Evolutionary conservation across 92 coral and sea anemone species (phyloP), one percentile per base, ranked within the genome.

Genomic region (Umimayanthus kanabou): DNA sequence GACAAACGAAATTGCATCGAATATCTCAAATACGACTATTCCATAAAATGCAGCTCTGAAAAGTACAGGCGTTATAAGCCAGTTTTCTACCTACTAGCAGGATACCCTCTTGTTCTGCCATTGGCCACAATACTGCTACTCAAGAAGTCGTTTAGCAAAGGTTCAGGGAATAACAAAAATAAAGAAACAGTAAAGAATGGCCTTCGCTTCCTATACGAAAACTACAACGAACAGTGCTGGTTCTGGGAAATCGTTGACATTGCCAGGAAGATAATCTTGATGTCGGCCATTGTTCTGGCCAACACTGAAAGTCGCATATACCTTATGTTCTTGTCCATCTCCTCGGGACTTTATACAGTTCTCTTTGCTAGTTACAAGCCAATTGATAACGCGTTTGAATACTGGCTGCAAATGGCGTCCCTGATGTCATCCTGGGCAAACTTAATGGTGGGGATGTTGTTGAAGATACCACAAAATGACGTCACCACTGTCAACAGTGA

Each of bases 401-500:
- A 92, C 89, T 92, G 92, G 94, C 85, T 89, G 58, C 92, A 92
- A 74, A 84, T 89, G 67, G 90, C 87, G 28, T 90, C 94, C 53
- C 82, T 92, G 23, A 15, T 82, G 20, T 88, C 94, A 28, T 81
- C 72, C 79, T 92, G 89, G 81, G 79, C 86, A 22, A 92, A 91
- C 69, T 70, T 92, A 72, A 90, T 88, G 64, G 82, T 87, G 43
- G 94, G 94, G n/a, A 76, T 92, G 89, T 77, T 92, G 40, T 30
- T 92, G 80, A 92, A 92, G 79, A 90, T 92, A 87, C 94, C 94
- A 78, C 18, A 64, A 26, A 92, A 87, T 25, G 92, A 87, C 26
- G 26, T 61, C 69, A 61, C 69, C 9, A 14, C 69, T 61, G 69
- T 61, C 15, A 6, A 18, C 26, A 20, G 69, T 5, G n/a, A 61